Evolutionary conservation across 2,113 vertebrate genomes (phyloP).

Genomic region (Aegotheles bennettii): DNA sequence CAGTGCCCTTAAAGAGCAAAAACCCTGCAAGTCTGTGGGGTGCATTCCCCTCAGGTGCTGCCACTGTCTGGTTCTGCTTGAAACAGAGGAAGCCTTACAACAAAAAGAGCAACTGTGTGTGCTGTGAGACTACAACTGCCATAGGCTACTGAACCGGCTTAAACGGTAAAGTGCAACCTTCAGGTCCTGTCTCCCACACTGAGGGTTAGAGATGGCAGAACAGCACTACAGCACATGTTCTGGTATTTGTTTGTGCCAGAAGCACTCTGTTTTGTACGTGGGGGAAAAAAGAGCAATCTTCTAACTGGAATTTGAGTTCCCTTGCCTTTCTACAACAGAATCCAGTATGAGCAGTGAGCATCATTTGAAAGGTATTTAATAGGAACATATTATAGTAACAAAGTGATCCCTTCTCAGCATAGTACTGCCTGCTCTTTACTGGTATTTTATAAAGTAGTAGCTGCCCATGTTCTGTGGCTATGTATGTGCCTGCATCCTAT

Average conservation of each 20-base stretch:
- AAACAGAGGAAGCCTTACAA: neutral
- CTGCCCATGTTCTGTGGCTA: neutral
- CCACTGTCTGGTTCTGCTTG: neutral
- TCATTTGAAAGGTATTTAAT: neutral
- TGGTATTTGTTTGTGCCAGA: neutral
- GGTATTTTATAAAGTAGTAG: neutral
- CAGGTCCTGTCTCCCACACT: neutral
- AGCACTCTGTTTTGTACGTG: neutral
- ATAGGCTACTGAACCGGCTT: neutral
- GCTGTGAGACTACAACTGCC: neutral
- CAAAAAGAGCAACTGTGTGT: neutral
- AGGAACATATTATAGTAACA: neutral
- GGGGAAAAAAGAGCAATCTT: neutral
- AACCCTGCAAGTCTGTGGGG: accelerated
- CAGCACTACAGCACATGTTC: neutral
- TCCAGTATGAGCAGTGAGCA: neutral
- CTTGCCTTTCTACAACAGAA: neutral
- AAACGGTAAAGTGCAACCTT: neutral
- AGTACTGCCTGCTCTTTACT: neutral
- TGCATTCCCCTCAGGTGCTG: neutral
- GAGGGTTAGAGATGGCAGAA: neutral
- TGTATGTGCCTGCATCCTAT: neutral
- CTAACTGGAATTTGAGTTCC: neutral
- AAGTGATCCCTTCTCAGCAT: neutral
- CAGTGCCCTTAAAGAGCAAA: neutral